Evolutionary conservation across 35 echinoderm and acorn worm genomes (phyloP).

Genomic region (Heliocidaris erythrogramma): DNA sequence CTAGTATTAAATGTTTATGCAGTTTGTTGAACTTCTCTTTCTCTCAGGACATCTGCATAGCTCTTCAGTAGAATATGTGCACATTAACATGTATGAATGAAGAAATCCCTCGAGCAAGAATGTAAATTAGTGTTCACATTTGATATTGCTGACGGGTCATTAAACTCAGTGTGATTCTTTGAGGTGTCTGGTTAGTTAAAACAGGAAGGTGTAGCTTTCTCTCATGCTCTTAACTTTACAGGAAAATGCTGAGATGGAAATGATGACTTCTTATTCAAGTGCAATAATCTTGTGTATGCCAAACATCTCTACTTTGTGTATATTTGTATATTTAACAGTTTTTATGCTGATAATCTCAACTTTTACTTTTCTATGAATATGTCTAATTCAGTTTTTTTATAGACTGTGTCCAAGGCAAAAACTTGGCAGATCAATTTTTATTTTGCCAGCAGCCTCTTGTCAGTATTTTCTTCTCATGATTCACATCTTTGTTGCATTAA

Average conservation of each 20-base stretch:
- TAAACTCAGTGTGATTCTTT: background rate
- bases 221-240: background rate
- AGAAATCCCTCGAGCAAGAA: background rate
- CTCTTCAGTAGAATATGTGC: background rate
- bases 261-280: too few relatives aligned
- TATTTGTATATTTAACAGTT: too few relatives aligned
- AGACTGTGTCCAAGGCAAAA: too few relatives aligned
- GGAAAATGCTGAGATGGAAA: background rate
- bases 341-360: too few relatives aligned
- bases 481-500: too few relatives aligned
- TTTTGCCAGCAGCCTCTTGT: too few relatives aligned
- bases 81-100: background rate
- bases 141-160: background rate
- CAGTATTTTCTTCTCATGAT: too few relatives aligned
- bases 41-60: background rate
- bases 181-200: background rate
- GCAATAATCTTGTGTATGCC: too few relatives aligned
- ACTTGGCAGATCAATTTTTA: too few relatives aligned
- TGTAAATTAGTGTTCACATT: background rate
- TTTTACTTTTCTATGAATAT: too few relatives aligned
- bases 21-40: slow-evolving; percentile 2
- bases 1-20: background rate
- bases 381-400: too few relatives aligned
- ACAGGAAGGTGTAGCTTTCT: background rate
- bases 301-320: too few relatives aligned